Evolutionary conservation across 2,888 invertebrate genomes (phyloP).

Genomic region (Arctia plantaginis): DNA sequence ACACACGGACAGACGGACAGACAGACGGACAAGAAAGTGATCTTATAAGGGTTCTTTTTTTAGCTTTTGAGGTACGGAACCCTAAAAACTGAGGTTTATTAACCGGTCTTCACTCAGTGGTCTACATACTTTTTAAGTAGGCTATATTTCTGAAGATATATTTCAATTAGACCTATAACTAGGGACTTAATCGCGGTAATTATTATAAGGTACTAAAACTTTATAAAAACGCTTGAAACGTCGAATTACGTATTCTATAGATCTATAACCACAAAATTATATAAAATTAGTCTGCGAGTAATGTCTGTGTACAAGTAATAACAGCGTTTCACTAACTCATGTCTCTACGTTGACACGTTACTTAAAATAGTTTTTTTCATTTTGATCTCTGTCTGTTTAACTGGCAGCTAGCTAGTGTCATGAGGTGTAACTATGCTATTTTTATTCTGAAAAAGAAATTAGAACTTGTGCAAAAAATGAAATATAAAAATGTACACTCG

Average conservation of each 20-base stretch:
- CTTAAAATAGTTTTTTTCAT: background rate
- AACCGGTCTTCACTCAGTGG: background rate
- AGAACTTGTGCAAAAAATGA: background rate
- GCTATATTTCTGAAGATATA: background rate
- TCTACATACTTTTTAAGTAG: background rate
- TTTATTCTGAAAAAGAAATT: background rate
- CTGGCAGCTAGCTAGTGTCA: background rate
- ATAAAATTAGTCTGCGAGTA: no score
- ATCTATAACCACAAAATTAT: no score
- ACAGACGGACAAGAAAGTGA: no score
- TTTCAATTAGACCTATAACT: background rate
- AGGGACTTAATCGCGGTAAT: no score
- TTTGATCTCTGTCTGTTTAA: background rate
- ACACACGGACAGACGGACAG: no score
- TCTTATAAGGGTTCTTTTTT: no score
- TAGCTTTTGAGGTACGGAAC: no score
- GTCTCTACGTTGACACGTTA: background rate
- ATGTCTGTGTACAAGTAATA: no score
- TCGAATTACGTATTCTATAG: no score
- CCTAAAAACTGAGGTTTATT: background rate
- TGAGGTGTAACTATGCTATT: background rate
- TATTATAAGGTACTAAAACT: no score
- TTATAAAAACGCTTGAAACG: no score
- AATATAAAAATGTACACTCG: background rate
- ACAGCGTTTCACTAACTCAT: no score